Evolutionary conservation across 2,888 invertebrate species (phyloP), one percentile per base, ranked within the genome.

Genomic region (Neoaliturus tenellus): DNA sequence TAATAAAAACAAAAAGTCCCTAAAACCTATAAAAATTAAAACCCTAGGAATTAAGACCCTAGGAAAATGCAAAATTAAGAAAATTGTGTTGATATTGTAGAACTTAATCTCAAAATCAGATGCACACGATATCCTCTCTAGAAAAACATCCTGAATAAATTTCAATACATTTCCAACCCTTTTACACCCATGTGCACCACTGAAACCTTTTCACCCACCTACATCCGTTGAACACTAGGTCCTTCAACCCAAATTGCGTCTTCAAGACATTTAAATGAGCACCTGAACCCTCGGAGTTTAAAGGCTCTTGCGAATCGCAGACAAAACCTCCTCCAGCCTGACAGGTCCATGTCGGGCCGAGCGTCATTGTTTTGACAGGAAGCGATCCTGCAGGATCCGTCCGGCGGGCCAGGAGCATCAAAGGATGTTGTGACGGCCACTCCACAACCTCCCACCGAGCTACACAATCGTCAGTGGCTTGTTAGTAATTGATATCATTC

Each of bases 331-430:
- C 71, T 71, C 67, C 5, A 28, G 67, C n/a, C 31, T 31, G 67
- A 67, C 55, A 25, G 23, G 55, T 55, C 55, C 25, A 14, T 14
- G 44, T n/a, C n/a, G 39, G 41, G 5, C 14, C 51, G 41, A 41
- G 48, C 48, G 78, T 78, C 55, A 33, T 78, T 78, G 78, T 78
- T 78, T 78, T 78, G 78, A 78, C 78, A 78, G 78, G 78, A 78
- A 78, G 25, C 78, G 78, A 55, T 78, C 51, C 55, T 33, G 55
- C 35, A 78, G 35, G 78, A 78, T 39, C 44, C 51, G n/a, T n/a
- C 55, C 8, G 35, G 28, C 71, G 71, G 69, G 41, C 71, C n/a
- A 39, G 23, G 41, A n/a, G 48, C 41, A 20, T 48, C 78, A 78
- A 55, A 78, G 28, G 55, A 20, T 75, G 75, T 55, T 78, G 78